These are phyloP conservation scores for Octodonta nipae DNA, from an alignment of 2,888 invertebrate genomes.

Conservation along the genomic window DNA sequence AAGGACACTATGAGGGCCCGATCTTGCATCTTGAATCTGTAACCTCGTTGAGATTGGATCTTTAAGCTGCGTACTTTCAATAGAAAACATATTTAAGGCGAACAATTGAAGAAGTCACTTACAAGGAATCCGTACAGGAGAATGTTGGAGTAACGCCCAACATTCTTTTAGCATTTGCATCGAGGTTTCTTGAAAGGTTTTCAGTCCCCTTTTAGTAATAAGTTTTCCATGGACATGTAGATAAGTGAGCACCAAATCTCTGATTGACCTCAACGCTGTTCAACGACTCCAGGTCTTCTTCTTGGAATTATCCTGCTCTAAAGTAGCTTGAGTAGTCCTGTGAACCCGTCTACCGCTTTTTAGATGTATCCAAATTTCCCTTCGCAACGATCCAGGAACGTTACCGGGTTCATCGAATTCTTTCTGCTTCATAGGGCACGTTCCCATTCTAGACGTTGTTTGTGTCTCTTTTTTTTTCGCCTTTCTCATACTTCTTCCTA, in stretches of 20 bases:
- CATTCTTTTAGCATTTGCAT: constrained; percentile 78
- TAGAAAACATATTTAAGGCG: constrained; percentile 86
- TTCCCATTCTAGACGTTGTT: too few relatives aligned
- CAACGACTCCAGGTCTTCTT: constrained; percentile 58
- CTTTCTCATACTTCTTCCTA: constrained; percentile 80
- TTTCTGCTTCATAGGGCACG: constrained; percentile 47
- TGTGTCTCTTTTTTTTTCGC: constrained; percentile 69
- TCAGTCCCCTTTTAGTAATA: constrained; percentile 89
- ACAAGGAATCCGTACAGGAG: constrained; percentile 65
- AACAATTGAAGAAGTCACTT: constrained; percentile 74
- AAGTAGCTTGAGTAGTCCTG: constrained; percentile 45
- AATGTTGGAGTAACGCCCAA: constrained; percentile 62
- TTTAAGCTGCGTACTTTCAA: constrained; percentile 71
- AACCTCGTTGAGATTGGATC: constrained; percentile 45
- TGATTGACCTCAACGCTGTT: constrained; percentile 74
- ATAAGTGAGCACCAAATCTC: constrained; percentile 76
- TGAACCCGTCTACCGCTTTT: constrained; percentile 57
- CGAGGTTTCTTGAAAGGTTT: constrained; percentile 73
- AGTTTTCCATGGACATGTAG: constrained; percentile 87
- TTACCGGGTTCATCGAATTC: constrained; percentile 31
- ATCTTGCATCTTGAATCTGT: constrained; percentile 62
- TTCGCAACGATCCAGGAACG: constrained; percentile 41
- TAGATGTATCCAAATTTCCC: constrained; percentile 80
- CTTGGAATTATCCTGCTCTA: constrained; percentile 40
- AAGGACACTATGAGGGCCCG: constrained; percentile 68